Evolutionary conservation across 2,888 invertebrate species (phyloP).

Genomic region (Oscheius sp.): DNA sequence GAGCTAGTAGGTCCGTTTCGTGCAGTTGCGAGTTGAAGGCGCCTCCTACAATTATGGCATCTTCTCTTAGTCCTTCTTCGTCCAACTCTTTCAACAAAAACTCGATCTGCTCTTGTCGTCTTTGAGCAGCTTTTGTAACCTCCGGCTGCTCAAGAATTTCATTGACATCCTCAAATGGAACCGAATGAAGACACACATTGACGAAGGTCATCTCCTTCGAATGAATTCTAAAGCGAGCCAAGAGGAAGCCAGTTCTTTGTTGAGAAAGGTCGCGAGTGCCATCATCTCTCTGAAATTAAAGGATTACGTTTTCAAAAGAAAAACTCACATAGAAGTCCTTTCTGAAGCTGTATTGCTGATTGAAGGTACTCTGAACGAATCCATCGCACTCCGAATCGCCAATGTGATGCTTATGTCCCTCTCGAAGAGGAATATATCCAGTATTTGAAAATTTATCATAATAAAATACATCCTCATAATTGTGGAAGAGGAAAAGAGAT

Average conservation of each 20-base stretch:
- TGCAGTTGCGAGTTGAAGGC: conserved; percentile 59
- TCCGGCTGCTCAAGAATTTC: conserved; percentile 29
- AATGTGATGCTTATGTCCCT: conserved; percentile 25
- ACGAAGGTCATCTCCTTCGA: conserved; percentile 57
- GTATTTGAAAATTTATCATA: conserved; percentile 55
- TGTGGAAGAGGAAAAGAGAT: conserved; percentile 55
- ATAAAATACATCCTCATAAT: conserved; percentile 44
- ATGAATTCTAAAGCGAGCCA: conserved; percentile 54
- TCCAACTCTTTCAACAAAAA: conserved; percentile 52
- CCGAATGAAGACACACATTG: conserved; percentile 55
- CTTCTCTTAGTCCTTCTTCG: conserved; percentile 54
- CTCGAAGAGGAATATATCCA: conserved; percentile 32
- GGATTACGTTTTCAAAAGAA: background rate
- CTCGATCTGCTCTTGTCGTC: conserved; percentile 54
- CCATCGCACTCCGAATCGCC: conserved; percentile 50
- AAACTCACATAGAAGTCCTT: conserved; percentile 54
- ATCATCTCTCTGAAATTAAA: conserved; percentile 46
- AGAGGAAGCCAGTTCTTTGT: conserved; percentile 55
- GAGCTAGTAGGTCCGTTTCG: conserved; percentile 54
- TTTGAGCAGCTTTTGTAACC: conserved; percentile 54
- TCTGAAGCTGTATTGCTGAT: conserved; percentile 44
- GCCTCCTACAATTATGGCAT: conserved; percentile 58
- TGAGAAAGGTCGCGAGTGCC: conserved; percentile 50
- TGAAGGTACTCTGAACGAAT: conserved; percentile 55
- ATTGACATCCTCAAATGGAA: conserved; percentile 52